A percentile compares a stretch with the other conserved stretches of the same genome.
Evolutionary conservation across 2,888 invertebrate species (phyloP).

Genomic region (Stenurella melanura): DNA sequence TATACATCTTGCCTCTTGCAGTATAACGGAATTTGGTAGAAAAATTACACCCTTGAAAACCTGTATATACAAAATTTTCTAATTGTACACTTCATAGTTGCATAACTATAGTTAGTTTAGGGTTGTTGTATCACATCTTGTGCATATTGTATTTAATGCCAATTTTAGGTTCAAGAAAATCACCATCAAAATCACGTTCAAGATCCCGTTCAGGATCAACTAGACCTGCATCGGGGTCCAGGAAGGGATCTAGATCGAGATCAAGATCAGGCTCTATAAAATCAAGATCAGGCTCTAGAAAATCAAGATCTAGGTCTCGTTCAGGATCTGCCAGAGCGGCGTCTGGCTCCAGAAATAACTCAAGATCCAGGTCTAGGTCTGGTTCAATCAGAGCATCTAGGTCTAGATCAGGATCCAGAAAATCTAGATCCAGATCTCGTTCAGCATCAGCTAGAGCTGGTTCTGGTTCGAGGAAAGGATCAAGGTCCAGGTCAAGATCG

Average conservation of each 20-base stretch:
- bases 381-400: conserved; percentile 58
- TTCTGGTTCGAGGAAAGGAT: conserved; percentile 48
- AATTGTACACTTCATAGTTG: no score
- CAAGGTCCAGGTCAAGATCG: conserved; percentile 57
- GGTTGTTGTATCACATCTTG: neutral
- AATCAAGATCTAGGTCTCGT: conserved; percentile 61
- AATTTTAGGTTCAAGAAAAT: conserved; percentile 34
- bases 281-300: conserved; percentile 42
- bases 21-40: no score
- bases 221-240: conserved; percentile 4
- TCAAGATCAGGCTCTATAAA: conserved; percentile 37
- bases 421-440: conserved; percentile 54
- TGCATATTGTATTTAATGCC: neutral
- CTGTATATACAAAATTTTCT: no score
- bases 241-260: conserved; percentile 25
- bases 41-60: no score
- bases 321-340: conserved; percentile 47
- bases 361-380: conserved; percentile 59
- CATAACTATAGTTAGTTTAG: no score
- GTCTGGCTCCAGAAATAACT: conserved; percentile 58
- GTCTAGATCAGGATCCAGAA: conserved; percentile 48
- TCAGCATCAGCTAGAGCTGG: conserved; percentile 40
- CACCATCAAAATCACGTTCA: conserved; percentile 56
- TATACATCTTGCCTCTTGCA: no score
- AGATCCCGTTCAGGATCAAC: conserved; percentile 51